Percentiles rank a stretch among this genome's conserved stretches.
These are phyloP conservation scores for Siniperca obscura DNA, from an alignment of 2,797 vertebrate species.

Conservation along the genomic window DNA sequence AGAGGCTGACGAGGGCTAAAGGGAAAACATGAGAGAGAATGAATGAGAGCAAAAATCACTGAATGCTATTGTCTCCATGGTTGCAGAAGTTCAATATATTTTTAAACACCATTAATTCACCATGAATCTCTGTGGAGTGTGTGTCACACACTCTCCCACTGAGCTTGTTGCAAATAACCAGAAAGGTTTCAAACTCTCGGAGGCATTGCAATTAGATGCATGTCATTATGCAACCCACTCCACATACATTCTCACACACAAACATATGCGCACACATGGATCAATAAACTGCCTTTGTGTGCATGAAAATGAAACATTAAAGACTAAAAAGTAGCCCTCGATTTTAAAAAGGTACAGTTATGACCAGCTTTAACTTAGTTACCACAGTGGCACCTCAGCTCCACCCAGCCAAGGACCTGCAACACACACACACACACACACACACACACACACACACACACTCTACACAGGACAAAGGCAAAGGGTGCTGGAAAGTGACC, in stretches of 20 bases:
- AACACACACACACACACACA: not conserved
- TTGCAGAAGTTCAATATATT: slow-evolving; percentile 52
- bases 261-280: slow-evolving; percentile 7
- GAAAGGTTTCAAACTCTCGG: slow-evolving; percentile 34
- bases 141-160: slow-evolving; percentile 43
- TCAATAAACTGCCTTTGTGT: slow-evolving; percentile 34
- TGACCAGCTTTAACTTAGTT: not conserved
- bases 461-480: not conserved
- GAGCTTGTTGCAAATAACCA: slow-evolving; percentile 31
- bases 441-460: not conserved
- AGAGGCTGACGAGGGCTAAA: slow-evolving; percentile 15
- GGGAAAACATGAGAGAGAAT: slow-evolving; percentile 31
- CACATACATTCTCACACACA: not conserved
- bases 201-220: slow-evolving; percentile 51
- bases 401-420: not conserved
- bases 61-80: slow-evolving; percentile 45
- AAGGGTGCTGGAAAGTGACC: not conserved
- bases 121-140: slow-evolving; percentile 38
- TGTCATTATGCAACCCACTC: slow-evolving; percentile 33
- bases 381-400: no score
- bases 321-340: no score
- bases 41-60: slow-evolving; percentile 28
- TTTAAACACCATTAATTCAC: slow-evolving; percentile 60
- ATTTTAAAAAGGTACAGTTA: not conserved
- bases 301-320: slow-evolving; percentile 21